phyloP scores from a whole-genome alignment of 2,888 invertebrate genomes.

The Horisme vitalbata region DNA sequence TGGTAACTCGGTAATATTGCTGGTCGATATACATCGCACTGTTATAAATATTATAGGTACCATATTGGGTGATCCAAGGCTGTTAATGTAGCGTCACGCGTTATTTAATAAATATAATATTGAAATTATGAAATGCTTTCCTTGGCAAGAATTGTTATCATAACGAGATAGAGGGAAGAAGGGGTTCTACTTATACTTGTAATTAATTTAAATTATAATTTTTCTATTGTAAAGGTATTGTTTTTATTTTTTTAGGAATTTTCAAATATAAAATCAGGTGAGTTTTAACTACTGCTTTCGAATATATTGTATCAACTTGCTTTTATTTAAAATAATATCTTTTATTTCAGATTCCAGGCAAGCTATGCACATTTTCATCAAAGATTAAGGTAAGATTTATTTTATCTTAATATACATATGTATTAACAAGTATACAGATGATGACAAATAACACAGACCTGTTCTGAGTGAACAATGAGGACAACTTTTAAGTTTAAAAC shows the following conservation, averaged over 20 bases:
- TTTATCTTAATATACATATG: not conserved
- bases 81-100: constrained; percentile 36
- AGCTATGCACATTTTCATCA: not conserved
- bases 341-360: constrained; percentile 8
- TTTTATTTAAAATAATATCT: no score
- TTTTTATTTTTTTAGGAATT: constrained; percentile 46
- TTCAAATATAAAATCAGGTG: constrained; percentile 39
- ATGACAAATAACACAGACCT: constrained; percentile 63
- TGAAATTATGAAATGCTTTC: constrained; percentile 36
- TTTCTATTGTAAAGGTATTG: constrained; percentile 73
- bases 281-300: constrained; percentile 40
- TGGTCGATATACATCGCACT: constrained; percentile 56
- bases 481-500: constrained; percentile 33
- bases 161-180: constrained; percentile 52
- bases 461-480: constrained; percentile 61
- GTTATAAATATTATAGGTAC: constrained; percentile 44
- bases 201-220: constrained; percentile 83
- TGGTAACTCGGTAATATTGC: constrained; percentile 56
- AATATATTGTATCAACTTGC: no score
- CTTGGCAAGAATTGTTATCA: constrained; percentile 48
- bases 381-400: constrained; percentile 2
- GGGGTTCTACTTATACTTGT: constrained; percentile 71
- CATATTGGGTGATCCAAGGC: constrained; percentile 53
- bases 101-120: constrained; percentile 34
- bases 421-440: constrained; percentile 24